These are phyloP conservation scores for Ariolimax columbianus DNA, from an alignment of 2,888 invertebrate genomes.

Conservation along the genomic window DNA sequence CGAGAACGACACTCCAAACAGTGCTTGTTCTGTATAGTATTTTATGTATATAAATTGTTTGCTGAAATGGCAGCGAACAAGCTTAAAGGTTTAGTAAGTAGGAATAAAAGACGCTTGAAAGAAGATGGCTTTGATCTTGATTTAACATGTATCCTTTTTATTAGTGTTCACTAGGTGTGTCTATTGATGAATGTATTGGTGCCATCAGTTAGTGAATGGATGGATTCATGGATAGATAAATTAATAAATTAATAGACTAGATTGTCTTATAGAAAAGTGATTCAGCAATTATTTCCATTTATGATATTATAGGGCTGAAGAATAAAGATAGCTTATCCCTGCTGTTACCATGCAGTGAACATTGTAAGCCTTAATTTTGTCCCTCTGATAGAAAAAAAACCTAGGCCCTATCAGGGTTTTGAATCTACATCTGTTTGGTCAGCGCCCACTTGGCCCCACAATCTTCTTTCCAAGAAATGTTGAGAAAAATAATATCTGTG, in stretches of 20 bases:
- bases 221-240: neutral
- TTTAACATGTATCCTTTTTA: constrained; percentile 91
- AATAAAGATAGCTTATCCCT: too few species aligned
- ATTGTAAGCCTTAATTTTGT: too few species aligned
- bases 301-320: too few species aligned
- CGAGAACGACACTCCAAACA: neutral
- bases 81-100: constrained; percentile 94
- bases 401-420: too few species aligned
- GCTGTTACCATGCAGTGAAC: too few species aligned
- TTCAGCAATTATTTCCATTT: too few species aligned
- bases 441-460: too few species aligned
- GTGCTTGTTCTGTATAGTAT: constrained; percentile 22
- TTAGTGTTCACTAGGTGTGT: neutral
- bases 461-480: too few species aligned
- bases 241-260: neutral
- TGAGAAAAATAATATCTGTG: too few species aligned
- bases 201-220: neutral
- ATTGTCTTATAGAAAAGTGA: too few species aligned
- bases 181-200: neutral
- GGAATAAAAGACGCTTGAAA: constrained; percentile 93
- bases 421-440: too few species aligned
- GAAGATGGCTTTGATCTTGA: constrained; percentile 98
- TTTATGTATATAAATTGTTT: constrained; percentile 38
- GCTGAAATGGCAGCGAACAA: constrained; percentile 88
- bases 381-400: too few species aligned